Evolutionary conservation across 2,888 invertebrate genomes (phyloP), one percentile per base, ranked within the genome.

Genomic region (Bibio marci): DNA sequence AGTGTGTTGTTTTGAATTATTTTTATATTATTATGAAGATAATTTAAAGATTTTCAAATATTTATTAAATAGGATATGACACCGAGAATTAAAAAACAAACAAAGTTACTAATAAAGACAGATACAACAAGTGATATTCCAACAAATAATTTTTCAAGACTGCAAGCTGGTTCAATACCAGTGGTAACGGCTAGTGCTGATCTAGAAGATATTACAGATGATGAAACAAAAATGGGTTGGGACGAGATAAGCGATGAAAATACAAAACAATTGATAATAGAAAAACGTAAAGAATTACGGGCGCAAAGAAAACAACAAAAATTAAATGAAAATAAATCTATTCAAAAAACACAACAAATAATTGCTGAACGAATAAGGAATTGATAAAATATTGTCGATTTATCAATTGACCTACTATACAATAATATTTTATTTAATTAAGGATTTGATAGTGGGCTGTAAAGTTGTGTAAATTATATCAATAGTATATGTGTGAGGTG

Each of bases 21-120:
- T 22, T 22, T 22, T 22, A 22, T n/a, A 30, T 28, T 38, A 19
- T 34, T 17, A 18, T 27, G n/a, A 22, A 31, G n/a, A 14, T n/a
- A 15, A 22, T 6, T 22, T 8, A 8, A 22, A 22, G 22, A 22
- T 8, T 6, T 22, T 22, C 22, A 22, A n/a, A 22, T 22, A 22
- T 4, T 6, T 22, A 22, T 6, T 8, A 22, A 35, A n/a, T 38
- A 70, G 69, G 71, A 74, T 48, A 69, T 76, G 69, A 58, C 70
- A 22, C 76, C 75, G 10, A 64, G 61, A 44, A 74, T 75, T 28
- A 71, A 69, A 13, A 68, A 61, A 39, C 75, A 73, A 50, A 59
- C 62, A 1, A 74, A 71, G 55, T 51, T 73, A 35, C 57, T 70
- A 38, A 55, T 74, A 19, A 60, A 55, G 38, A 57, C 60, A 40